Base-by-base conservation (phyloP, 1,140 invertebrate genomes). In the Mercenaria mercenaria region DNA sequence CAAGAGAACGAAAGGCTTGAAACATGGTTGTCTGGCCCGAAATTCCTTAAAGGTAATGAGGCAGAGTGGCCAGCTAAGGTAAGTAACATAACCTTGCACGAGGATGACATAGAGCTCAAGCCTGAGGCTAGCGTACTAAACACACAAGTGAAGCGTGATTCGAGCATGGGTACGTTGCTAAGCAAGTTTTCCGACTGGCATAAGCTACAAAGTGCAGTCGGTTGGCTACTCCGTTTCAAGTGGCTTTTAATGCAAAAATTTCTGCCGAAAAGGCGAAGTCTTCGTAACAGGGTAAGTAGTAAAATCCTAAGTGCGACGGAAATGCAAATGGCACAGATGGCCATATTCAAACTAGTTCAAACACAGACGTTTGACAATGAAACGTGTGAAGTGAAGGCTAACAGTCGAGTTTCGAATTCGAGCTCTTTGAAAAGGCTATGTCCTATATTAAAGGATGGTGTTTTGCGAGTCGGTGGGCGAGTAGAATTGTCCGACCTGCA, bases 121-220 rank as follows among this genome's bases (percentile, higher is more conserved):
- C 23, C 77, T n/a, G 4, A 41, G 39, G 37, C 6, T 29, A 34
- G 23, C 1, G 77, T 80, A 56, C 74, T 77, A 23, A 50, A 52
- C 74, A 77, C 37, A 6, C 43, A 80, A 4, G 52, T 1, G 52
- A 56, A 56, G 50, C 26, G 34, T 56, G 11, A 41, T n/a, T 26
- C 3, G 8, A 47, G 37, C n/a, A 77, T 23, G 37, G 26, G 39
- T 77, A 20, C 74, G 37, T 43, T 77, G n/a, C 74, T 77, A 23
- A 23, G 43, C 43, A 77, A 43, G 26, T 77, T 43, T n/a, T 77
- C 74, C 39, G 74, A 77, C 74, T 77, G 74, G 74, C 39, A 77
- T 29, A 77, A 77, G n/a, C 41, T 77, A 10, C 74, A 77, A 43
- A 29, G 20, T 61, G 64, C 64, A 15, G 64, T 69, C n/a, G n/a